Conservation (phyloP, 2,888 invertebrate species). For the Cataglyphis albicans region DNA sequence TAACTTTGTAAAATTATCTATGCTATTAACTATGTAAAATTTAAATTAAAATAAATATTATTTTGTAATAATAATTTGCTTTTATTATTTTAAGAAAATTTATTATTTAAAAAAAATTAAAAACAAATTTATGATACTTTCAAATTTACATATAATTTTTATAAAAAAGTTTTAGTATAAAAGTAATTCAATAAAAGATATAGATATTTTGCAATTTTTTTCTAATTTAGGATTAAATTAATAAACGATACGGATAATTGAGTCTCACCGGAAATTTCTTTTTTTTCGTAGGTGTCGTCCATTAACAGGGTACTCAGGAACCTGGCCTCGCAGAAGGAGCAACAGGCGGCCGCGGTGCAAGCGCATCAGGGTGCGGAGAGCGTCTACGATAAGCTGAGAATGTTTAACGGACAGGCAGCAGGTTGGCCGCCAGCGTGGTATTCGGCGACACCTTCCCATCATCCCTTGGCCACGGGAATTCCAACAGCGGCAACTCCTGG, state of each 20-base stretch:
- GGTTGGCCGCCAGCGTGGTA: constrained; percentile 96
- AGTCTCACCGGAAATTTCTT: constrained; percentile 28
- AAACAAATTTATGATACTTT: constrained; percentile 18
- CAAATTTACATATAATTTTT: background rate
- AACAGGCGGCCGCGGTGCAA: constrained; percentile 91
- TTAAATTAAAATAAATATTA: background rate
- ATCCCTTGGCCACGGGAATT: constrained; percentile 86
- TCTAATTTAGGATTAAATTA: constrained; percentile 1
- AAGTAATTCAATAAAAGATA: background rate
- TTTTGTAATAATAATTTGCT: background rate
- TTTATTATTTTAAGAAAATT: background rate
- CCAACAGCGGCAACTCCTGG: constrained; percentile 83
- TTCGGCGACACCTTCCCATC: constrained; percentile 92
- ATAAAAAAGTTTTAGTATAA: background rate
- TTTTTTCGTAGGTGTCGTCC: constrained; percentile 93
- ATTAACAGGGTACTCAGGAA: constrained; percentile 99
- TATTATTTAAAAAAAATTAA: background rate
- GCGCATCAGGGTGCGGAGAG: constrained; percentile 90
- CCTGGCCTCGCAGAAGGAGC: constrained; percentile 98
- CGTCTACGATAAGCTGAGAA: constrained; percentile 97
- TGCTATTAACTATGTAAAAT: background rate
- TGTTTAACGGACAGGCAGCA: constrained; percentile 96
- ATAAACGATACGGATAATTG: background rate
- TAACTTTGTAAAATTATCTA: too few relatives aligned
- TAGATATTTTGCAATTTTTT: background rate